These are phyloP conservation scores for Ypsolopha sequella DNA, from an alignment of 2,888 invertebrate genomes.

Conservation along the genomic window DNA sequence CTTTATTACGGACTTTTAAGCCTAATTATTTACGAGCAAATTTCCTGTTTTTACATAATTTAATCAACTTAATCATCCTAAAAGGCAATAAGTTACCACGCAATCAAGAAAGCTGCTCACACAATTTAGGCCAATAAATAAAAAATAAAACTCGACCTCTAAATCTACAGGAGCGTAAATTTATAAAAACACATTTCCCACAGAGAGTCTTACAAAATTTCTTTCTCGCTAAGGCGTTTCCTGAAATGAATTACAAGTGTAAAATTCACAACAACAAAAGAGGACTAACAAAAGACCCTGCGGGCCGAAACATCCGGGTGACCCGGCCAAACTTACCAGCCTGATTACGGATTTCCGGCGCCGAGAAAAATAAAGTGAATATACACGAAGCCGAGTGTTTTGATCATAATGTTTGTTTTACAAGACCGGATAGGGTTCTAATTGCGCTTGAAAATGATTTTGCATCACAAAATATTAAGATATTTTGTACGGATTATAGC, in stretches of 20 bases:
- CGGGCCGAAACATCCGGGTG: conserved; percentile 66
- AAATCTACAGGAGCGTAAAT: conserved; percentile 51
- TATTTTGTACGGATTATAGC: too few species aligned
- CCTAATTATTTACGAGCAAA: too few species aligned
- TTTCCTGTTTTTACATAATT: too few species aligned
- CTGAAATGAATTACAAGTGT: conserved; percentile 72
- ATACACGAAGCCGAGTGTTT: conserved; percentile 13
- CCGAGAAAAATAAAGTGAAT: conserved; percentile 53
- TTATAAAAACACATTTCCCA: conserved; percentile 66
- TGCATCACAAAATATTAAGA: too few species aligned
- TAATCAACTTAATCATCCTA: background rate
- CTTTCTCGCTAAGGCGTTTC: conserved; percentile 66
- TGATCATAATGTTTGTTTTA: too few species aligned
- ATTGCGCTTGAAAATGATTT: too few species aligned
- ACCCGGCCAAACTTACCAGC: conserved; percentile 68
- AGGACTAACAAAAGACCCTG: conserved; percentile 66
- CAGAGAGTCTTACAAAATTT: conserved; percentile 64
- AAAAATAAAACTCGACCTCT: conserved; percentile 31
- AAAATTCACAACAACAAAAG: conserved; percentile 71
- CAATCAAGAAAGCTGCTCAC: too few species aligned
- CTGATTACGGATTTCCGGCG: conserved; percentile 68
- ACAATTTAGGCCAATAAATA: conserved; percentile 9
- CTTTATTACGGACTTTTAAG: too few species aligned
- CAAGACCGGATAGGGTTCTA: too few species aligned
- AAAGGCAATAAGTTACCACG: too few species aligned